phyloP scores from a whole-genome alignment of 1,140 invertebrate genomes.

The Steinernema feltiae region DNA sequence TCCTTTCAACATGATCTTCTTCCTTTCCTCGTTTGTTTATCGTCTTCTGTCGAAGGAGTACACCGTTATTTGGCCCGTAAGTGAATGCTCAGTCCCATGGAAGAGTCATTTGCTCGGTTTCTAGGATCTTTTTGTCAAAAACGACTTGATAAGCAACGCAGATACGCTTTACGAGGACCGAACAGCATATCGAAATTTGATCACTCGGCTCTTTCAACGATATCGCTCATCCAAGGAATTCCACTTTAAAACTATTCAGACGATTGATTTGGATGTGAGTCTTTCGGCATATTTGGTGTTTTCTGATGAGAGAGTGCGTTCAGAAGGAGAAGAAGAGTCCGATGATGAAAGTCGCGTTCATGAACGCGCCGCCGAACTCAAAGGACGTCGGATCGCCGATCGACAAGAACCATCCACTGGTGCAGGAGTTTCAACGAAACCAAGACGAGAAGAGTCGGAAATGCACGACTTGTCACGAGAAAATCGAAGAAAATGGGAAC shows the following conservation, averaged over 20 bases:
- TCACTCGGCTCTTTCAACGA: too few species aligned
- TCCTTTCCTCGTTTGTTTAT: slow-evolving; percentile 3
- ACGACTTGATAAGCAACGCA: background rate
- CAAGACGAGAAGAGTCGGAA: too few species aligned
- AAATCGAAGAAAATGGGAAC: too few species aligned
- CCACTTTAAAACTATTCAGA: background rate
- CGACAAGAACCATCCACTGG: too few species aligned
- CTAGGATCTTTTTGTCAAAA: background rate
- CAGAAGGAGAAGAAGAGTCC: too few species aligned
- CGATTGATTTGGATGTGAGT: background rate
- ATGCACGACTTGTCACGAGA: too few species aligned
- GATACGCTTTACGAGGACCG: background rate
- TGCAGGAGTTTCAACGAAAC: too few species aligned
- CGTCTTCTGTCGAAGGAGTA: background rate
- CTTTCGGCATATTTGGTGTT: background rate
- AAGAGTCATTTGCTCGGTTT: background rate
- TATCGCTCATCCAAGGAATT: background rate
- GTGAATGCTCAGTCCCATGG: background rate
- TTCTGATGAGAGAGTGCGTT: too few species aligned
- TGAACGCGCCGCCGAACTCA: background rate
- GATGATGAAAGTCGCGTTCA: background rate
- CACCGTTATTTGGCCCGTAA: background rate
- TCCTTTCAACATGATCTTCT: slow-evolving; percentile 29
- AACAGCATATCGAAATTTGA: background rate
- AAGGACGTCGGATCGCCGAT: too few species aligned